Base-by-base conservation (phyloP, 2,888 invertebrate genomes). In the Erannis defoliaria region DNA sequence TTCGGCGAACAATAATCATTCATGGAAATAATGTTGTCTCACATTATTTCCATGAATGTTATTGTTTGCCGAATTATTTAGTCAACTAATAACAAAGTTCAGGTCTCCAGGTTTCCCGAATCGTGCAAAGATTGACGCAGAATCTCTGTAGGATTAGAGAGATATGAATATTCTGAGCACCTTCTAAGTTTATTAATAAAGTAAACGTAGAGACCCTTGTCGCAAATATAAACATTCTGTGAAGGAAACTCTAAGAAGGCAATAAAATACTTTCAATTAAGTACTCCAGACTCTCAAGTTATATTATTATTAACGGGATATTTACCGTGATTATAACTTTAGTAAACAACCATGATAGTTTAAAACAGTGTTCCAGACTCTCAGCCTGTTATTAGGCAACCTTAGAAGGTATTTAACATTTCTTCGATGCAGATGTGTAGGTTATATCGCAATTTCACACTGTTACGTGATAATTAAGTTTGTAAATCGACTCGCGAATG, bases 1-100 rank as follows among this genome's bases (percentile, higher is more conserved):
- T n/a, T n/a, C n/a, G n/a, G n/a, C n/a, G n/a, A n/a, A n/a, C n/a
- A n/a, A n/a, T n/a, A n/a, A n/a, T n/a, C n/a, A n/a, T n/a, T n/a
- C n/a, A n/a, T n/a, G n/a, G n/a, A n/a, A n/a, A n/a, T n/a, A 6
- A 21, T 5, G 12, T 46, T 31, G 19, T 18, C 46, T 31, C 12
- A 18, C 14, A 12, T 35, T 42, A 48, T 40, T 38, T 43, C 9
- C 4, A 21, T 19, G 31, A 43, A 43, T 46, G 40, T 31, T 10
- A 14, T 45, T 38, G 35, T 60, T 49, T 21, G 23, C 19, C 8
- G 43, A 49, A 48, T 26, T 55, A 26, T 49, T 49, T 19, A 55
- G 42, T 29, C 29, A 60, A 60, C 42, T 55, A 55, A 60, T 55
- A 60, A 60, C 54, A 16, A 60, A 55, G 49, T 60, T 60, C 16